Base-by-base conservation (phyloP, 2,113 vertebrate species). In the Casuarius casuarius region DNA sequence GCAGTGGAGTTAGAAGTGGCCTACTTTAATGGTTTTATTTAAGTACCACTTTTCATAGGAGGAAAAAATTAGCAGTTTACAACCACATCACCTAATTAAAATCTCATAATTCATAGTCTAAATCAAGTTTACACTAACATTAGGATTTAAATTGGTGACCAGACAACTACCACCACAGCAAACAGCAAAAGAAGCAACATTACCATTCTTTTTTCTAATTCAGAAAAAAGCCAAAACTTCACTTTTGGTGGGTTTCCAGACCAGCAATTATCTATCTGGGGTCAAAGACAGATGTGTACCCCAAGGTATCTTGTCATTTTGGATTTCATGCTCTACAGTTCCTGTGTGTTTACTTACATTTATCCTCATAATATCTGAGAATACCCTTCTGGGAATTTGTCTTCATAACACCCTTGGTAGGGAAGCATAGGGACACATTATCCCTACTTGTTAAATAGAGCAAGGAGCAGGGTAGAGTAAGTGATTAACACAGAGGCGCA, bases 1-100 rank as follows among this genome's bases (percentile, higher is more conserved):
- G 75, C 80, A 92, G 90, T 40, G 56, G 70, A 87, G 81, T 82
- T 73, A 82, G 82, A 96, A 92, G 66, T 20, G 19, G 48, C 22
- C 67, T 26, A 74, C 54, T 93, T 89, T 85, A 91, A 80, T 28
- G 29, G 59, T 92, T 92, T 95, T 54, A 82, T 91, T 89, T 73
- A 83, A 93, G 49, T 28, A 76, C 20, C 19, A 21, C 23, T 90
- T 97, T 77, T 71, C 82, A 75, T 42, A 93, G 84, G 40, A 89
- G 58, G 81, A 56, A 89, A 92, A 89, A 75, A n/a, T 4, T 49
- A 93, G 54, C 51, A 65, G 72, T 93, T 96, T 94, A 94, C 95
- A 87, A 44, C 40, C 46, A 74, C 28, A 12, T 91, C 35, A 83
- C 23, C 40, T 89, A 82, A 94, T 91, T 82, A 95, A 94, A 95